Conservation (phyloP, 2,113 vertebrate species). For the Ploceus nigricollis region DNA sequence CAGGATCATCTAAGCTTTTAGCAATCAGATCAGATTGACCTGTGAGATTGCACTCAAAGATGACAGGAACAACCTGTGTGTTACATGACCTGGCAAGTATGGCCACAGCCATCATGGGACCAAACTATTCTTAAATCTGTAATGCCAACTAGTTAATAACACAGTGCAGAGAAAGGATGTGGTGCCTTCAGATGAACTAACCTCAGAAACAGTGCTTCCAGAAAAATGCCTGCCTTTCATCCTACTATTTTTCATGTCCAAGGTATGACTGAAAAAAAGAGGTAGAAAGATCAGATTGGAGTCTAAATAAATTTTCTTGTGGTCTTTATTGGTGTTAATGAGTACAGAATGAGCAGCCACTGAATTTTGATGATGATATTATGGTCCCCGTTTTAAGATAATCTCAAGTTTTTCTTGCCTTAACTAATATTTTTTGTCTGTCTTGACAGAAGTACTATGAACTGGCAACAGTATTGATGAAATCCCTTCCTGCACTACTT, state of each 20-base stretch:
- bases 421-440: background rate
- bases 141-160: background rate
- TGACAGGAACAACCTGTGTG: background rate
- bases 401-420: background rate
- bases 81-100: background rate
- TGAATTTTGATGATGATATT: background rate
- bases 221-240: background rate
- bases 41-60: background rate
- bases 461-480: background rate
- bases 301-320: background rate
- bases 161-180: background rate
- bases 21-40: background rate
- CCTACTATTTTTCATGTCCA: background rate
- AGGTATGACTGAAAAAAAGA: background rate
- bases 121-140: background rate
- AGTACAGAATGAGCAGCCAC: background rate
- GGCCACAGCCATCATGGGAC: background rate
- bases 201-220: background rate
- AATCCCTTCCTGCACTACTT: background rate
- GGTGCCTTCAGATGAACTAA: background rate
- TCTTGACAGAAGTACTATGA: background rate
- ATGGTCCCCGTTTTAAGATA: background rate
- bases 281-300: background rate
- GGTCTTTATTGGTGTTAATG: background rate
- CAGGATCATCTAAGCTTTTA: background rate